Conservation (phyloP, 2,888 invertebrate species). For the Eurytoma californica region DNA sequence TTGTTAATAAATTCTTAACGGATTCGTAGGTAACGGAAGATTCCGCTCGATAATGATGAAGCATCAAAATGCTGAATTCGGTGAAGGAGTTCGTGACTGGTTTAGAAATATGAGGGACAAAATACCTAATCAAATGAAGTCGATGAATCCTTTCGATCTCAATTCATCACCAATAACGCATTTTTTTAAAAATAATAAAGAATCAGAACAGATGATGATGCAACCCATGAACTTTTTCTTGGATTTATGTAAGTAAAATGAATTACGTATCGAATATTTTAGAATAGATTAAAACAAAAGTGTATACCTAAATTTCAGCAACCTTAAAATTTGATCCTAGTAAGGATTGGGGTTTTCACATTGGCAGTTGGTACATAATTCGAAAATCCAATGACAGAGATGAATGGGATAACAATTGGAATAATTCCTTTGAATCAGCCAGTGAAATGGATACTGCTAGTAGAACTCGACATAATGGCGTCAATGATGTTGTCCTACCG, state of each 20-base stretch:
- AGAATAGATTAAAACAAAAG: not conserved
- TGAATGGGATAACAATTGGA: not conserved
- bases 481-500: not conserved
- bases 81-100: slow-evolving; percentile 63
- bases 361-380: slow-evolving; percentile 68
- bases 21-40: slow-evolving; percentile 6
- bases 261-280: not conserved
- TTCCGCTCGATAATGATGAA: not conserved
- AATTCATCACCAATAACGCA: not conserved
- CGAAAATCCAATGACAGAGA: slow-evolving; percentile 19
- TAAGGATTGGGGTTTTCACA: slow-evolving; percentile 65
- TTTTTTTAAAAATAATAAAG: slow-evolving; percentile 1
- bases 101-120: slow-evolving; percentile 56
- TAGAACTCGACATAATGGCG: not conserved
- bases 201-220: slow-evolving; percentile 2
- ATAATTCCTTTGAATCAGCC: not conserved
- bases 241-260: slow-evolving; percentile 33
- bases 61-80: slow-evolving; percentile 19
- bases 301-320: slow-evolving; percentile 56
- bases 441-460: no score
- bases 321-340: slow-evolving; percentile 62
- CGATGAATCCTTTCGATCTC: slow-evolving; percentile 14
- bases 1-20: not conserved
- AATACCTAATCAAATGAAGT: slow-evolving; percentile 12
- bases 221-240: slow-evolving; percentile 48